These are phyloP conservation scores for Scaptomyza tumidula DNA, from an alignment of 2,888 invertebrate species.

Conservation along the genomic window DNA sequence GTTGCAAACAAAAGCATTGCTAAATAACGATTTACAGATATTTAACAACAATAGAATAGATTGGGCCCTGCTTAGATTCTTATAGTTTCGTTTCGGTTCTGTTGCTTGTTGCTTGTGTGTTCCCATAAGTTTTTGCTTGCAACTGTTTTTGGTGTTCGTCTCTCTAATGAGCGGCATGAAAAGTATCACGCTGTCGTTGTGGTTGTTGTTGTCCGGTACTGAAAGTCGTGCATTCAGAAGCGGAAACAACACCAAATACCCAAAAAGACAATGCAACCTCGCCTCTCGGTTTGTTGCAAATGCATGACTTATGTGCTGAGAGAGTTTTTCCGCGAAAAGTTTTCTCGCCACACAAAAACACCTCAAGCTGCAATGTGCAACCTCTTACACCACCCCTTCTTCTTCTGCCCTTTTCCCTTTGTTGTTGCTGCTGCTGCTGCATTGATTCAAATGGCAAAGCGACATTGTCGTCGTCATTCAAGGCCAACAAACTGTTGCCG, in stretches of 20 bases:
- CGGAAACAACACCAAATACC: slow-evolving; percentile 51
- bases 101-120: slow-evolving; percentile 16
- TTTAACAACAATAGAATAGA: neutral
- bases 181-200: slow-evolving; percentile 35
- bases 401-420: neutral
- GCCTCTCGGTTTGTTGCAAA: slow-evolving; percentile 23
- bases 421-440: slow-evolving; percentile 18
- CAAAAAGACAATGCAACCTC: slow-evolving; percentile 50
- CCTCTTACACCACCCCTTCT: neutral
- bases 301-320: slow-evolving; percentile 63
- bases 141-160: slow-evolving; percentile 21
- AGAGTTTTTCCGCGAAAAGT: slow-evolving; percentile 70
- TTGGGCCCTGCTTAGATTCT: neutral
- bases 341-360: slow-evolving; percentile 59
- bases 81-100: neutral
- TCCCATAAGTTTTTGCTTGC: slow-evolving; percentile 27
- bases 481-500: slow-evolving; percentile 59
- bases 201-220: slow-evolving; percentile 41
- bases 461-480: slow-evolving; percentile 63
- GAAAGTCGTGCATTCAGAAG: slow-evolving; percentile 56
- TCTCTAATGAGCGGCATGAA: slow-evolving; percentile 48
- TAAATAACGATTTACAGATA: slow-evolving; percentile 2
- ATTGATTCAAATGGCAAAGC: slow-evolving; percentile 59
- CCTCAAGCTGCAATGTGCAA: slow-evolving; percentile 34
- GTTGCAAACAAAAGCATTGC: slow-evolving; percentile 3